Evolutionary conservation across 2,797 vertebrate genomes (phyloP).

Genomic region (Paratrypauchen microcephalus): DNA sequence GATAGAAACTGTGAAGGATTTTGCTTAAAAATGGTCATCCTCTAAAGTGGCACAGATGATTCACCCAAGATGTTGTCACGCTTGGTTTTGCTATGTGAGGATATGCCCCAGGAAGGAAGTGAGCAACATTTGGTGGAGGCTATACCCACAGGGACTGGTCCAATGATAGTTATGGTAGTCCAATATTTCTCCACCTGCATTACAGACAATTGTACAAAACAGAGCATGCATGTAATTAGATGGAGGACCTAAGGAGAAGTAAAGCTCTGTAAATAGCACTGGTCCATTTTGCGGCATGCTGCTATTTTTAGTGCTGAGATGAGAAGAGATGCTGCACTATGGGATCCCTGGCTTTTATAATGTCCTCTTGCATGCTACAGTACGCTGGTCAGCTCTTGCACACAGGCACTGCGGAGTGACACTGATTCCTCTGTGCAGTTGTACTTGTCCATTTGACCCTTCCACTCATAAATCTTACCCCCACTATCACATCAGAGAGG

Average conservation of each 20-base stretch:
- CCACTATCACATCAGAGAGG: slow-evolving; percentile 18
- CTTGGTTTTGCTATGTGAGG: slow-evolving; percentile 25
- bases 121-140: slow-evolving; percentile 7
- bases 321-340: slow-evolving; percentile 67
- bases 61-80: slow-evolving; percentile 29
- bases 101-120: slow-evolving; percentile 33
- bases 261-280: slow-evolving; percentile 76
- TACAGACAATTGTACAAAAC: neutral
- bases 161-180: slow-evolving; percentile 9
- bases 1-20: slow-evolving; percentile 17
- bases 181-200: slow-evolving; percentile 11
- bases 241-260: slow-evolving; percentile 46
- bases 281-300: slow-evolving; percentile 78
- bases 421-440: slow-evolving; percentile 45
- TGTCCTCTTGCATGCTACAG: slow-evolving; percentile 61
- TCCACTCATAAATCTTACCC: slow-evolving; percentile 41
- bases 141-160: slow-evolving; percentile 7
- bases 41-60: slow-evolving; percentile 16
- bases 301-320: slow-evolving; percentile 77
- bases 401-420: slow-evolving; percentile 53
- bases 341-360: slow-evolving; percentile 65
- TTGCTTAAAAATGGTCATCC: neutral
- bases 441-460: slow-evolving; percentile 34
- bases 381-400: slow-evolving; percentile 64
- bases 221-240: slow-evolving; percentile 46